Evolutionary conservation across 1,140 invertebrate genomes (phyloP).

Genomic region (Drosophila baimaii): DNA sequence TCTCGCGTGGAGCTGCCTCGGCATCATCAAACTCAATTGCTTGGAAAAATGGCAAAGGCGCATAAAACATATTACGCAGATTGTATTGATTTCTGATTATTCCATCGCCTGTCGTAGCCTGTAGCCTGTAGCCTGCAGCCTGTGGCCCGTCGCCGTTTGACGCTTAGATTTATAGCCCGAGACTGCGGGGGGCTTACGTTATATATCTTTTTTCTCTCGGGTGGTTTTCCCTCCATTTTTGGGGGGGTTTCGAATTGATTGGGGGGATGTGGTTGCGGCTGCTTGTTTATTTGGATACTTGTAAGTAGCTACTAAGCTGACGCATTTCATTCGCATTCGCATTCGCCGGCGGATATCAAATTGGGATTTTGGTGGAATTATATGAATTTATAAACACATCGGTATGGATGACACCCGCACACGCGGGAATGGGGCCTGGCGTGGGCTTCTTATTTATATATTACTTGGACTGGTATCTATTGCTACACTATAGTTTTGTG

Average conservation of each 20-base stretch:
- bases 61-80: conserved; percentile 82
- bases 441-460: neutral
- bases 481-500: no score
- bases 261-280: conserved; percentile 71
- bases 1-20: conserved; percentile 16
- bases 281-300: conserved; percentile 62
- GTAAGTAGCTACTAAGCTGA: conserved; percentile 69
- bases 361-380: conserved; percentile 47
- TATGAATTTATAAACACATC: conserved; percentile 17
- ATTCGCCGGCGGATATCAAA: conserved; percentile 15
- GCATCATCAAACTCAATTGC: conserved; percentile 84
- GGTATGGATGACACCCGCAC: neutral
- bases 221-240: neutral
- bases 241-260: conserved; percentile 35
- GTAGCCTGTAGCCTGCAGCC: no score
- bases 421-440: neutral
- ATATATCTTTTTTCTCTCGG: neutral
- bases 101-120: no score
- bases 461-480: neutral
- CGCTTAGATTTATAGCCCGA: conserved; percentile 71
- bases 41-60: conserved; percentile 79
- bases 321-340: conserved; percentile 19
- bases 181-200: conserved; percentile 21
- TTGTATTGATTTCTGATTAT: conserved; percentile 82
- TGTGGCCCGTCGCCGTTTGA: conserved; percentile 46